Evolutionary conservation across 2,888 invertebrate genomes (phyloP).

Genomic region (Gastrophysa polygoni): DNA sequence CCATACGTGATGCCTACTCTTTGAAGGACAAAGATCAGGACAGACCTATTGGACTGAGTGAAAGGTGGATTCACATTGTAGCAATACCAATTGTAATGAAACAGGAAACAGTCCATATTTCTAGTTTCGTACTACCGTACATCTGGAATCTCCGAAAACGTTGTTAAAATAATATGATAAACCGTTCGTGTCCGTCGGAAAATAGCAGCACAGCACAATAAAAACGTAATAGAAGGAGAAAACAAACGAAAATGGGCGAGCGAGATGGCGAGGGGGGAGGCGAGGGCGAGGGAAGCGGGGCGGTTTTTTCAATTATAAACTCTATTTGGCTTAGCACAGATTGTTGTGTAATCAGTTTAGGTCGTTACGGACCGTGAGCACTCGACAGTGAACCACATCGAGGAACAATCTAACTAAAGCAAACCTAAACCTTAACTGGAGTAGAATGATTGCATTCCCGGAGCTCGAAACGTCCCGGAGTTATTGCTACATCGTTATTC

Average conservation of each 20-base stretch:
- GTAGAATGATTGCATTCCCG: slow-evolving; percentile 61
- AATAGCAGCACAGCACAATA: slow-evolving; percentile 22
- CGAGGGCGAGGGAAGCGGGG: slow-evolving; percentile 44
- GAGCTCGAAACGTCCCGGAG: slow-evolving; percentile 47
- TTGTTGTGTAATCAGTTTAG: slow-evolving; percentile 61
- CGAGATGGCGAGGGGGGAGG: slow-evolving; percentile 20
- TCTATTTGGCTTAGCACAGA: slow-evolving; percentile 62
- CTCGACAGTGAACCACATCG: slow-evolving; percentile 59
- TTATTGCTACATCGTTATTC: slow-evolving; percentile 45
- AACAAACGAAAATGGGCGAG: slow-evolving; percentile 32
- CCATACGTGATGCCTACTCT: too few relatives aligned
- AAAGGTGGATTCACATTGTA: too few relatives aligned
- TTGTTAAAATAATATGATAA: slow-evolving; percentile 16
- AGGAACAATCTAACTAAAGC: slow-evolving; percentile 60
- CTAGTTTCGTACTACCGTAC: too few relatives aligned
- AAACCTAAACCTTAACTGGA: slow-evolving; percentile 61
- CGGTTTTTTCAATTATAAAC: slow-evolving; percentile 62
- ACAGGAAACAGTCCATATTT: too few relatives aligned
- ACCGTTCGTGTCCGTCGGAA: slow-evolving; percentile 2
- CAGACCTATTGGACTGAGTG: too few relatives aligned
- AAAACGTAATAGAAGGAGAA: slow-evolving; percentile 34
- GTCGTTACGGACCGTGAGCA: slow-evolving; percentile 59
- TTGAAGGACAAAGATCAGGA: too few relatives aligned
- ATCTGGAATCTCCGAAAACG: background rate
- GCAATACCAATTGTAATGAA: too few relatives aligned